Base-by-base conservation (phyloP, 2,888 invertebrate species). In the Drosophila stalkeri region DNA sequence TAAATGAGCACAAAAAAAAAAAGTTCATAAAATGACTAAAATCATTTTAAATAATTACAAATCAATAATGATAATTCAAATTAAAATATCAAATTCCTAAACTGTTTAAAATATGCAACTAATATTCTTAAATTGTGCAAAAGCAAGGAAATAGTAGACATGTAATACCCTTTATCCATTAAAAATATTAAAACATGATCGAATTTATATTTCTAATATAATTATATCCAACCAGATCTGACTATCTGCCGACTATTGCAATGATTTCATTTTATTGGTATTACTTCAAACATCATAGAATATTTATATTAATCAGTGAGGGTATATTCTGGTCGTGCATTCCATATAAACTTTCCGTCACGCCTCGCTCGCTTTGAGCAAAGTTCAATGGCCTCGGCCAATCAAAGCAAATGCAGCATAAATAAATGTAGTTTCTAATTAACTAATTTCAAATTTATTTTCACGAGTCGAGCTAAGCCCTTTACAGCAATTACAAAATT, bases 361-460 rank as follows among this genome's bases (percentile, higher is more conserved):
- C 60, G 65, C 51, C 37, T 37, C 37, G 37, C 63, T 57, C 54
- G 43, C 54, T 41, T 61, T 43, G 62, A 56, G 59, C 76, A 57
- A 60, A 20, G 27, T 59, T 43, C 57, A 61, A 18, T 56, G 47
- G 46, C 49, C 64, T 64, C 52, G n/a, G 18, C 55, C 57, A 72
- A 72, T 74, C 61, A 63, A 44, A 44, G 33, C 52, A 62, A 49
- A 60, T 66, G 64, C 54, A 56, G 39, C 27, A 41, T 39, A 62
- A 57, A 57, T 72, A 72, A 72, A 64, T 59, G n/a, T 39, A 49
- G 51, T 63, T 65, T 59, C 4, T 83, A 81, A 81, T 86, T 77
- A 77, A 77, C 83, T 80, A 72, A 86, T 83, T 80, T 77, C 31
- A 37, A 65, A 75, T 81, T 77, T 77, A 83, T 83, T 74, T 80